Conservation (phyloP, 2,888 invertebrate genomes). For the Aelia acuminata region DNA sequence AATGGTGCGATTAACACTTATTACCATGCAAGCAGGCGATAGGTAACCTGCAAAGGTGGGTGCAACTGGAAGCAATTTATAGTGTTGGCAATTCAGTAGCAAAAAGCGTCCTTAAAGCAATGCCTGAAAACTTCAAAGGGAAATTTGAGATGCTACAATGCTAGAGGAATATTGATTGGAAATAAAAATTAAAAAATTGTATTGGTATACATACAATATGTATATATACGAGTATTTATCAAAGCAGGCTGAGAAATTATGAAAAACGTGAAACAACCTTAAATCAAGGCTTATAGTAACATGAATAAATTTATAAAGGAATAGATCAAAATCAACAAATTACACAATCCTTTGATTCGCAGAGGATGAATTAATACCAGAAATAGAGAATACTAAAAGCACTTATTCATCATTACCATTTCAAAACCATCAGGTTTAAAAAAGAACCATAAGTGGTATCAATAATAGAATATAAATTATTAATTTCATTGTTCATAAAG, state of each 20-base stretch:
- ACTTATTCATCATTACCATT: not conserved
- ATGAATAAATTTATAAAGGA: not conserved
- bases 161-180: not conserved
- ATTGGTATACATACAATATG: not conserved
- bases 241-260: not conserved
- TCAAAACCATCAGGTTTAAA: too few relatives aligned
- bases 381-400: not conserved
- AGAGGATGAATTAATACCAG: not conserved
- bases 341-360: not conserved
- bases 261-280: too few relatives aligned
- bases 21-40: slow-evolving; percentile 60
- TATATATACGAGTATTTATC: not conserved
- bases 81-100: slow-evolving; percentile 57
- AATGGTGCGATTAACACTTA: slow-evolving; percentile 50
- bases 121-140: slow-evolving; percentile 57
- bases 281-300: not conserved
- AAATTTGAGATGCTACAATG: slow-evolving; percentile 27
- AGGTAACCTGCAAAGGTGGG: slow-evolving; percentile 51
- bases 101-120: slow-evolving; percentile 60
- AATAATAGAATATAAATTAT: too few relatives aligned
- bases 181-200: not conserved
- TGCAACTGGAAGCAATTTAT: slow-evolving; percentile 50
- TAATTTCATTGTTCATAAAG: too few relatives aligned
- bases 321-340: not conserved
- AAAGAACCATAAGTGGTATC: too few relatives aligned